A percentile compares a stretch with the other conserved stretches of the same genome.
Conservation (phyloP, 2,797 vertebrate species). For the Gouania willdenowi region DNA sequence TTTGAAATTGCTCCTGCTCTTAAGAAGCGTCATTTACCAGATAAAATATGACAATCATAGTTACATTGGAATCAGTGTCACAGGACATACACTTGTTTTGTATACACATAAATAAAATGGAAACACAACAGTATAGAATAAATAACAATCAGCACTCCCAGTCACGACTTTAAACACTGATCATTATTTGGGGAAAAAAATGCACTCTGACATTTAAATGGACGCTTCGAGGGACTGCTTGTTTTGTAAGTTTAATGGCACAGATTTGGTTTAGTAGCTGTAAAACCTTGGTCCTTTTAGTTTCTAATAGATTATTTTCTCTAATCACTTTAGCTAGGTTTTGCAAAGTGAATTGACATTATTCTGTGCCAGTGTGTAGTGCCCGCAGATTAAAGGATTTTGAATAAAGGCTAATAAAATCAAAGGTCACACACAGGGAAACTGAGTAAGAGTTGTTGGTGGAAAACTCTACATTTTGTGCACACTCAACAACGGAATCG, state of each 20-base stretch:
- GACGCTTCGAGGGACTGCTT: slow-evolving; percentile 15
- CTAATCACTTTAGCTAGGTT: too few species aligned
- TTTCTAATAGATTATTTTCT: too few species aligned
- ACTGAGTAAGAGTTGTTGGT: neutral
- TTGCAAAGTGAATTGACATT: too few species aligned
- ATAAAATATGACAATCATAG: slow-evolving; percentile 54
- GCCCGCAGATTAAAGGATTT: too few species aligned
- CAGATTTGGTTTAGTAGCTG: too few species aligned
- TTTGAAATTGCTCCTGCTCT: slow-evolving; percentile 51
- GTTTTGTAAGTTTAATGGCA: too few species aligned
- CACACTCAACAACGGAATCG: slow-evolving; percentile 1
- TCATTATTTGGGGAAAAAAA: slow-evolving; percentile 22
- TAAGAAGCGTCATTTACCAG: slow-evolving; percentile 31
- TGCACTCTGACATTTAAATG: too few species aligned
- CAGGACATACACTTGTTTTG: slow-evolving; percentile 18
- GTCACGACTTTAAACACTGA: slow-evolving; percentile 25
- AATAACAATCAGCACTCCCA: slow-evolving; percentile 21
- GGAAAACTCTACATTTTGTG: slow-evolving; percentile 1
- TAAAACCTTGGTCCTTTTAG: too few species aligned
- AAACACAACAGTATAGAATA: neutral
- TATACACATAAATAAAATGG: slow-evolving; percentile 9
- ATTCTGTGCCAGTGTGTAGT: too few species aligned
- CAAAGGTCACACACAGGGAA: neutral
- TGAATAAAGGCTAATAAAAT: too few species aligned
- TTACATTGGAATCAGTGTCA: slow-evolving; percentile 58